These are phyloP conservation scores for Anseranas semipalmata DNA, from an alignment of 2,113 vertebrate genomes.

Conservation along the genomic window DNA sequence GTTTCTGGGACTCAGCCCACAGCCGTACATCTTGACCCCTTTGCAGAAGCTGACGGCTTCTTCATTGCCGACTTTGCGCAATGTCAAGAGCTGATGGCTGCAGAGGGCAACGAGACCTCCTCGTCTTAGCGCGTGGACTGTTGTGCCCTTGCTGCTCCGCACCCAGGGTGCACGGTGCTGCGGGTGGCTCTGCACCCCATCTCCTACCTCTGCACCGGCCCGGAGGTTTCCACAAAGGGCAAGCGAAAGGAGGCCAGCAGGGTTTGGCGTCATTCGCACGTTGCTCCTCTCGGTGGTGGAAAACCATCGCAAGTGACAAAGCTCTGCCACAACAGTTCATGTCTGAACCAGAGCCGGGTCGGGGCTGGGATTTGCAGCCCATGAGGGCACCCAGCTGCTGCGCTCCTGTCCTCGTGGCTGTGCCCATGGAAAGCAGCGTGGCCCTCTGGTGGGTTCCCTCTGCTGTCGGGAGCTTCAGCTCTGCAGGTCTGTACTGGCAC, in stretches of 20 bases:
- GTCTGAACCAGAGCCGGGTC: neutral
- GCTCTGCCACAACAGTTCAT: neutral
- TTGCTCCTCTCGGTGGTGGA: neutral
- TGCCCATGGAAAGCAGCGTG: accelerated
- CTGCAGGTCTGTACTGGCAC: neutral
- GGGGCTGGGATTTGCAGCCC: neutral
- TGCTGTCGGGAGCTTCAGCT: neutral
- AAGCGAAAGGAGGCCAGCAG: conserved; percentile 29
- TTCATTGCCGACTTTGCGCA: neutral
- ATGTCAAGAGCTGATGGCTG: neutral
- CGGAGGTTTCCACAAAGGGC: neutral
- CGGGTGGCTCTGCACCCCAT: neutral
- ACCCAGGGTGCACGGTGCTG: neutral
- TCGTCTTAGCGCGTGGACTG: accelerated
- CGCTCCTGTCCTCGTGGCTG: neutral
- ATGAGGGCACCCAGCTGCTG: neutral
- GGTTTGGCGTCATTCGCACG: conserved; percentile 42
- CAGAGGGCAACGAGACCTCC: accelerated
- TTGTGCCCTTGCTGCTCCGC: accelerated
- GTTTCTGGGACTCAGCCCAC: conserved; percentile 28
- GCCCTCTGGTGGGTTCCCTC: neutral
- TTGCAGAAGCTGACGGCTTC: neutral
- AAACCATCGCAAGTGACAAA: conserved; percentile 42
- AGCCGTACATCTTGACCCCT: conserved; percentile 17
- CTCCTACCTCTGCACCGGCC: neutral